Base-by-base conservation (phyloP, 2,113 vertebrate species). In the Benitochromis conjunctus region DNA sequence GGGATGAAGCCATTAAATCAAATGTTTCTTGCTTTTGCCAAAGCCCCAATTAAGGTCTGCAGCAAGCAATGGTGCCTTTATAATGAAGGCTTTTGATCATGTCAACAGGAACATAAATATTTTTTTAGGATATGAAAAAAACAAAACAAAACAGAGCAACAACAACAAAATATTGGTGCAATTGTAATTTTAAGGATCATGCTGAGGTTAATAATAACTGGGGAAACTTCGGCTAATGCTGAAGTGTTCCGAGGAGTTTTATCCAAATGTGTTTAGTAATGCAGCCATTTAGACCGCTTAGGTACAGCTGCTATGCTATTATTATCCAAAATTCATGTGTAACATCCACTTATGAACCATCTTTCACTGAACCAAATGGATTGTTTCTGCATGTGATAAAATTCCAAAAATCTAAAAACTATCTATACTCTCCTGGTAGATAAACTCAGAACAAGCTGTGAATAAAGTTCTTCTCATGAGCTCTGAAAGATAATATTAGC, bases 11-110 rank as follows among this genome's bases (percentile, higher is more conserved):
- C 91, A 90, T 91, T 92, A 92, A 86, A 91, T 92, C 88, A 91
- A 94, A 94, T 90, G 86, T 76, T 91, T 84, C 90, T 92, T 92
- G 85, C 86, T 93, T 91, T 90, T 88, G 48, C 81, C 82, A 87
- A 91, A 89, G 85, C 88, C 81, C 88, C 92, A 94, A 93, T 95
- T 94, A 95, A 77, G 55, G 80, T 80, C 57, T 85, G 86, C 41
- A 7, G 86, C 13, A 89, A 83, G 85, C 54, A 85, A 69, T 78
- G 83, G 86, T 82, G 80, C 77, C 81, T 88, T 84, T 80, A 86
- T 94, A 93, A 94, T 93, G 89, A 92, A 88, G 78, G 81, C 82
- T 87, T 93, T 92, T 88, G 88, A 93, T 95, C 85, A 87, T 81
- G 92, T 89, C 87, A 86, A 90, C 56, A 84, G 53, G 88, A 36